A percentile compares a stretch with the other conserved stretches of the same genome.
Evolutionary conservation across 2,888 invertebrate species (phyloP).

Genomic region (Herminia tarsipennalis): DNA sequence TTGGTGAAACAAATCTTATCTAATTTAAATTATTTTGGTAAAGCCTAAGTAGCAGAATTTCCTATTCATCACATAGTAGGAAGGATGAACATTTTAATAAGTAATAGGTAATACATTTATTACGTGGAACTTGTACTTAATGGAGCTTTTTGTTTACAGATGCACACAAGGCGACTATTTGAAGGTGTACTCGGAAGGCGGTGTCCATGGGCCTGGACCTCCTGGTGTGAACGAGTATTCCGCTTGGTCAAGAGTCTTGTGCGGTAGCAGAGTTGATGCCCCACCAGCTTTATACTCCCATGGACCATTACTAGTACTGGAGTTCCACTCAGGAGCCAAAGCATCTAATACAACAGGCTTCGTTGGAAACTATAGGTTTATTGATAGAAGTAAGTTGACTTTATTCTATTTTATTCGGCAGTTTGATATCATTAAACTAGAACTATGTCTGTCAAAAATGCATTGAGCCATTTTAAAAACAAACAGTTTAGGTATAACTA

Average conservation of each 20-base stretch:
- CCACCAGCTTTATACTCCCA: slow-evolving; percentile 91
- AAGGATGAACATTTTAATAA: no score
- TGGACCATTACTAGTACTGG: slow-evolving; percentile 89
- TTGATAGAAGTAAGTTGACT: slow-evolving; percentile 89
- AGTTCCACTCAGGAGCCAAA: slow-evolving; percentile 87
- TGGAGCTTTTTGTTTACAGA: slow-evolving; percentile 78
- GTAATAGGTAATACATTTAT: no score
- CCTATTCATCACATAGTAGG: no score
- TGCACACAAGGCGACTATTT: slow-evolving; percentile 90
- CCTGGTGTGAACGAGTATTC: slow-evolving; percentile 92
- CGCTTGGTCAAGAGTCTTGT: slow-evolving; percentile 90
- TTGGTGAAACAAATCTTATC: no score
- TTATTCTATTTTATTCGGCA: no score
- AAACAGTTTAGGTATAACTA: no score
- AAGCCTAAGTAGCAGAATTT: no score
- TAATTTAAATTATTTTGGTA: no score
- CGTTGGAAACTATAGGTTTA: slow-evolving; percentile 90
- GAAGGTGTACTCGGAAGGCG: slow-evolving; percentile 92
- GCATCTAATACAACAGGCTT: slow-evolving; percentile 88
- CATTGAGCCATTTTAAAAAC: no score
- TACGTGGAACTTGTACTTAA: no score
- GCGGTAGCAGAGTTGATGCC: slow-evolving; percentile 89
- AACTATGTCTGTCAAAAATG: no score
- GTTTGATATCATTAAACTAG: no score
- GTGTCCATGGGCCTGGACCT: slow-evolving; percentile 88